Evolutionary conservation across 2,888 invertebrate genomes (phyloP), one percentile per base, ranked within the genome.

Genomic region (Dolomedes plantarius): DNA sequence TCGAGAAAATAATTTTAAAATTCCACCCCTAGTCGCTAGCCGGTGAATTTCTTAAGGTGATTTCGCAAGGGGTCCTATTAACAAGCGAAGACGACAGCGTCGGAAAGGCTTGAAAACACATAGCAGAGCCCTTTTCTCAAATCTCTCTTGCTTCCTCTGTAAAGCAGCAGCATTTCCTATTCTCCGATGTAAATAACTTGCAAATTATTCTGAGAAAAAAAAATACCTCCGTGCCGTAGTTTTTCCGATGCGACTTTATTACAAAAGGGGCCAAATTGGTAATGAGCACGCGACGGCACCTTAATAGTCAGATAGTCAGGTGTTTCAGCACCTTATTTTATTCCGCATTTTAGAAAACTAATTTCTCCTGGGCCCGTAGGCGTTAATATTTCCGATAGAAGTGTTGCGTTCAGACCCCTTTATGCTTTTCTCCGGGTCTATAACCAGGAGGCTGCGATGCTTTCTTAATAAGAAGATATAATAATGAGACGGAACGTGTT

Each of bases 381-480:
- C 73, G 73, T 78, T 85, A 85, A 85, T 85, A 85, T 85, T 85
- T 85, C 85, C 68, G 71, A 85, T 78, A 85, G 77, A 73, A 73
- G 31, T 41, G 39, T 83, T 83, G 77, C 83, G 71, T 75, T 82
- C 82, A 39, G 23, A 16, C 23, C 19, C n/a, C 36, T 50, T n/a
- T 64, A 39, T 69, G n/a, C 65, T 31, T 41, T 36, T 71, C 36
- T 29, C 29, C 28, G 16, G 36, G 29, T 31, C 39, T 77, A n/a
- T 1, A 31, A 31, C 23, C 16, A 31, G 31, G 39, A 36, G 39
- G 68, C 3, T 56, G 56, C 28, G 31, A 36, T 31, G 32, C n/a
- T n/a, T n/a, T n/a, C 77, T 83, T 85, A 85, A 85, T 85, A 85
- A 85, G 85, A 68, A 77, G 78, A 67, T 65, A 85, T 85, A 85